A percentile compares a stretch with the other conserved stretches of the same genome.
Evolutionary conservation across 2,113 vertebrate species (phyloP).

Genomic region (Catharus bicknelli): DNA sequence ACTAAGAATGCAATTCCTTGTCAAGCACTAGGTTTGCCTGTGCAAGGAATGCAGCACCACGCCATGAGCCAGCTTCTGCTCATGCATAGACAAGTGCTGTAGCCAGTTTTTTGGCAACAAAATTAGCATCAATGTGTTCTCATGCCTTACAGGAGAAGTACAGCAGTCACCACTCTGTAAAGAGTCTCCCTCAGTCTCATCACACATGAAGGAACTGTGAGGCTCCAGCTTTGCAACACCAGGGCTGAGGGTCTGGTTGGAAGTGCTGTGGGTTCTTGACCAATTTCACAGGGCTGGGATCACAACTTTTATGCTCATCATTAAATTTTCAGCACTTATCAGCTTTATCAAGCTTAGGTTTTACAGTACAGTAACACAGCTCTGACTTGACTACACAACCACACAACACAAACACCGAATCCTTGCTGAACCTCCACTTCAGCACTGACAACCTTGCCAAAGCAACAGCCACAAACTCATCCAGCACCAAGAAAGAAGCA

Average conservation of each 20-base stretch:
- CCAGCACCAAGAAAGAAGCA: not conserved
- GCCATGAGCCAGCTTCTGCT: conserved; percentile 35
- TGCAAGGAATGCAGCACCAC: not conserved
- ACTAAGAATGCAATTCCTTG: not conserved
- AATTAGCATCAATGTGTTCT: conserved; percentile 6
- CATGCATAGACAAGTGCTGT: not conserved
- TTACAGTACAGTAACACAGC: not conserved
- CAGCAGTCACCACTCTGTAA: not conserved
- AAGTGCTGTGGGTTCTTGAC: not conserved
- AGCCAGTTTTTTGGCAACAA: conserved; percentile 10
- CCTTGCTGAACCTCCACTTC: not conserved
- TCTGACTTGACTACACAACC: not conserved
- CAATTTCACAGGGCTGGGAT: not conserved
- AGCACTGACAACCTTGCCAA: not conserved
- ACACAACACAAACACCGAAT: accelerated
- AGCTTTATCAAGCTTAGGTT: not conserved
- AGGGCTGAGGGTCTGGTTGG: not conserved
- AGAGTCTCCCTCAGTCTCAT: not conserved
- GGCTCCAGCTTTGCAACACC: not conserved
- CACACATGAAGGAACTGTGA: not conserved
- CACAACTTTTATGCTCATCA: not conserved
- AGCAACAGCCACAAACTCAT: not conserved
- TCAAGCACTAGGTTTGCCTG: conserved; percentile 1
- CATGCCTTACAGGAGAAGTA: not conserved
- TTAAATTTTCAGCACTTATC: not conserved